Conservation (phyloP, 2,797 vertebrate genomes). For the Cuniculus paca region DNA sequence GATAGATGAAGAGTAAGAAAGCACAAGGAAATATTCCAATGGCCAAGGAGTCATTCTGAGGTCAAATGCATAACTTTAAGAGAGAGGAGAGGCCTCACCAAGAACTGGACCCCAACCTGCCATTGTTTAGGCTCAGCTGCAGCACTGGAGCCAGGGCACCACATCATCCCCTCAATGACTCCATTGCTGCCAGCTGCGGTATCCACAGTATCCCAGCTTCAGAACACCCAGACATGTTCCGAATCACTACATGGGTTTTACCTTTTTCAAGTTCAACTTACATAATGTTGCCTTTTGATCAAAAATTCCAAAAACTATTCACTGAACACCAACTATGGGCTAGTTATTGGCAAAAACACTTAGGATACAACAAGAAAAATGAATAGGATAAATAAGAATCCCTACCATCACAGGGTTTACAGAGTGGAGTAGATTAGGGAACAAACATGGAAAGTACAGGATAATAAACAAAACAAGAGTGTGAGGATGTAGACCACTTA, state of each 20-base stretch:
- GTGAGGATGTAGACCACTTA: neutral
- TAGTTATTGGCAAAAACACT: neutral
- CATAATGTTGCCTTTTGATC: neutral
- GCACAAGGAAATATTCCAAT: neutral
- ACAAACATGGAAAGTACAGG: neutral
- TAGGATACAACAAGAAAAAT: neutral
- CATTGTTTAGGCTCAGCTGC: neutral
- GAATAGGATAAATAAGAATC: neutral
- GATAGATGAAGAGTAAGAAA: neutral
- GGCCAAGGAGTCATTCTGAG: neutral
- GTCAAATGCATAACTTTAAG: neutral
- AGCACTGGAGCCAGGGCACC: neutral
- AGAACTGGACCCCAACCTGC: neutral
- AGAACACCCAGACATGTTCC: neutral
- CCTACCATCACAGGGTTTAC: neutral
- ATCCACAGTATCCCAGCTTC: neutral
- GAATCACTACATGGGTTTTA: neutral
- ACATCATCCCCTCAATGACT: neutral
- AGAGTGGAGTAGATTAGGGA: rapidly evolving
- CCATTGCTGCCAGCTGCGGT: neutral
- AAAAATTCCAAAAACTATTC: neutral
- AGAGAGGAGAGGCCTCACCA: neutral
- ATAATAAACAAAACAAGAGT: neutral
- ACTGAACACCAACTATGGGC: neutral
- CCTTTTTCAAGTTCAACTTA: neutral